phyloP scores from a whole-genome alignment of 2,888 invertebrate genomes.

The Dyspetes luteomarginatus region DNA sequence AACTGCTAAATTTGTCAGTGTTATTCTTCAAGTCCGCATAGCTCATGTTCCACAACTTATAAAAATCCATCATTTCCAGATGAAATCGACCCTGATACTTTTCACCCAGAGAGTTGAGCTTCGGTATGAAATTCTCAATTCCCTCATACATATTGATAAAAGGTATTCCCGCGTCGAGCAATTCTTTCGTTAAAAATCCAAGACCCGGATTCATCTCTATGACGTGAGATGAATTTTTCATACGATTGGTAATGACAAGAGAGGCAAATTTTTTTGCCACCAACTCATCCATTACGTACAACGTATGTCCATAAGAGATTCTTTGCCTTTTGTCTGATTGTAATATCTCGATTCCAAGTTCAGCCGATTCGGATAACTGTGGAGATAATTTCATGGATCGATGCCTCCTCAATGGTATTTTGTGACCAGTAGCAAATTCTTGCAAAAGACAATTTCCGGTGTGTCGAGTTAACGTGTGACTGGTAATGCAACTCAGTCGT shows the following conservation, averaged over 20 bases:
- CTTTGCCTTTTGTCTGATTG: no score
- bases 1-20: slow-evolving; percentile 84
- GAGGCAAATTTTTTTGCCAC: slow-evolving; percentile 83
- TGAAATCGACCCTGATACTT: slow-evolving; percentile 83
- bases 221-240: slow-evolving; percentile 80
- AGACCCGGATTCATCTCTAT: slow-evolving; percentile 90
- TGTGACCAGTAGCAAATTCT: background rate
- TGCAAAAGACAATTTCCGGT: background rate
- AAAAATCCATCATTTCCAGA: slow-evolving; percentile 85
- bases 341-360: no score
- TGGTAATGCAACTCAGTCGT: background rate
- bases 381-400: background rate
- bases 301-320: slow-evolving; percentile 76
- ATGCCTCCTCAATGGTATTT: background rate
- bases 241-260: slow-evolving; percentile 81
- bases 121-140: slow-evolving; percentile 83
- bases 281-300: slow-evolving; percentile 84
- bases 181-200: slow-evolving; percentile 86
- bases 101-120: slow-evolving; percentile 83
- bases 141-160: slow-evolving; percentile 87
- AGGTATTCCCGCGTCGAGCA: slow-evolving; percentile 84
- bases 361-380: background rate
- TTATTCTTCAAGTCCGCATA: slow-evolving; percentile 86
- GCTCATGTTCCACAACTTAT: slow-evolving; percentile 85
- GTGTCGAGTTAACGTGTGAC: background rate